Evolutionary conservation across 2,888 invertebrate species (phyloP).

Genomic region (Caenorhabditis afra): DNA sequence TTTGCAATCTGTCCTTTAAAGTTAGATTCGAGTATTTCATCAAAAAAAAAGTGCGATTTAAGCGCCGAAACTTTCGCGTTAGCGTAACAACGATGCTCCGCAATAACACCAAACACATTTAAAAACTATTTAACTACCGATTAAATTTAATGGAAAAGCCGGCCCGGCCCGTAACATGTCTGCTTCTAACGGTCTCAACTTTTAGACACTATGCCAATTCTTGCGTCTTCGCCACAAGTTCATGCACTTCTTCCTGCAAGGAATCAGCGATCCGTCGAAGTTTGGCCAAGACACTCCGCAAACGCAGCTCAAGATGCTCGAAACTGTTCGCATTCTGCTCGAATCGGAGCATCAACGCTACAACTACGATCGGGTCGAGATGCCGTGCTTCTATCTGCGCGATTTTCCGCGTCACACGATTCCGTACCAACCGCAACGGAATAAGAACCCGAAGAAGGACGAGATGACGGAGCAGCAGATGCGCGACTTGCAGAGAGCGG

Average conservation of each 20-base stretch:
- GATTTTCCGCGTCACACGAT: not conserved
- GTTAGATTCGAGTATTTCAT: no score
- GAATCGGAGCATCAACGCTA: slow-evolving; percentile 5
- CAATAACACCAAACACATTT: no score
- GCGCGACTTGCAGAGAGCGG: not conserved
- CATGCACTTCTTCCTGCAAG: slow-evolving; percentile 76
- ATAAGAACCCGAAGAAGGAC: not conserved
- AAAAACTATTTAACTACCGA: no score
- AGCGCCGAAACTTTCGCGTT: no score
- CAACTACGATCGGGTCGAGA: not conserved
- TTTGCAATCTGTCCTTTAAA: no score
- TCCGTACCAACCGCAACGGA: not conserved
- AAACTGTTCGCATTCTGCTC: not conserved
- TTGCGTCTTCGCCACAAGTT: slow-evolving; percentile 75
- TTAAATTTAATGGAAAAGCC: no score
- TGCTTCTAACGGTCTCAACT: no score
- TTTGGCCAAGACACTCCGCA: slow-evolving; percentile 12
- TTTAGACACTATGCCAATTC: slow-evolving; percentile 63
- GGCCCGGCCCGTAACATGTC: no score
- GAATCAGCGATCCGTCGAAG: slow-evolving; percentile 60
- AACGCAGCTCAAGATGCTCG: slow-evolving; percentile 1
- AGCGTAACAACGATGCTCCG: no score
- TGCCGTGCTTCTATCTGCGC: slow-evolving; percentile 15
- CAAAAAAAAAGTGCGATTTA: no score
- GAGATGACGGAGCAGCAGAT: not conserved